phyloP scores from a whole-genome alignment of 2,113 vertebrate genomes.

The Paradoxurus hermaphroditus region DNA sequence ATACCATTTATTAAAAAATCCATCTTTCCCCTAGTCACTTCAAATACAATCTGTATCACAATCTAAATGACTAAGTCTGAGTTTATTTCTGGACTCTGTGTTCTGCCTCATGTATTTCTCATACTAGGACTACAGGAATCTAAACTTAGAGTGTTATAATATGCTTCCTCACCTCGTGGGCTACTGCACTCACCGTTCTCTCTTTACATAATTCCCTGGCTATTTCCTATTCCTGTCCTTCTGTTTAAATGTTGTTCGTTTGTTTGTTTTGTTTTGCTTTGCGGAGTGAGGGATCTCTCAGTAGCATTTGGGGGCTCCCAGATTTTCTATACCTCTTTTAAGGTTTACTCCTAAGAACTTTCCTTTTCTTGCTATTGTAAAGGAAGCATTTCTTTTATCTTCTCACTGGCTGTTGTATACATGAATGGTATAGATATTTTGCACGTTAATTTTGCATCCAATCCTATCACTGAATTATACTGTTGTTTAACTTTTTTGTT shows the following conservation, averaged over 20 bases:
- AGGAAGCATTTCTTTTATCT: not conserved
- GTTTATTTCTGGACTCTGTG: not conserved
- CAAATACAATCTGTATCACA: not conserved
- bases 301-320: no score
- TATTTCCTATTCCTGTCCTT: not conserved
- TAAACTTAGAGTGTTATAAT: not conserved
- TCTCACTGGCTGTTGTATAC: not conserved
- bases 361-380: not conserved
- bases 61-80: not conserved
- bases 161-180: not conserved
- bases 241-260: not conserved
- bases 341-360: not conserved
- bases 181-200: not conserved
- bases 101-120: not conserved
- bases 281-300: no score
- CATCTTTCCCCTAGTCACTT: not conserved
- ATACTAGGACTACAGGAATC: not conserved
- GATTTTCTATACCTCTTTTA: not conserved
- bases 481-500: not conserved
- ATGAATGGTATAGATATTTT: not conserved
- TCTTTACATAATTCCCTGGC: not conserved
- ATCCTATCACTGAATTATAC: not conserved
- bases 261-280: not conserved
- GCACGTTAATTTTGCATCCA: not conserved
- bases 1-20: not conserved